Evolutionary conservation across 2,797 vertebrate genomes (phyloP).

Genomic region (Myoxocephalus aenaeus): DNA sequence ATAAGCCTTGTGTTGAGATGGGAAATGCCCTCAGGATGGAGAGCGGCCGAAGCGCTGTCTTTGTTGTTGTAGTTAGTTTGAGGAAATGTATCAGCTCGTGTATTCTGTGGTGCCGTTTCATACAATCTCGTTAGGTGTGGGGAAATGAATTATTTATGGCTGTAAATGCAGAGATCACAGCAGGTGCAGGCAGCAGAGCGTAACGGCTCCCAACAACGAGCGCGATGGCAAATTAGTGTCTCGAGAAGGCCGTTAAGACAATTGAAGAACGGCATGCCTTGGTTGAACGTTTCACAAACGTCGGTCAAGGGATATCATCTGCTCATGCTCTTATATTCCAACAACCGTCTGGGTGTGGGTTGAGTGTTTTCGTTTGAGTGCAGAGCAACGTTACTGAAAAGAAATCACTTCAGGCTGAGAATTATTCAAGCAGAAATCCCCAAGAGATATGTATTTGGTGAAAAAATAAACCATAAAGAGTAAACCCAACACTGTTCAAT

Average conservation of each 20-base stretch:
- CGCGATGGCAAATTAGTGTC: not conserved
- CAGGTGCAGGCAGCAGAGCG: not conserved
- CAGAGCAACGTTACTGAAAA: not conserved
- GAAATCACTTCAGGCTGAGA: not conserved
- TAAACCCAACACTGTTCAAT: not conserved
- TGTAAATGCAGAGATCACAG: not conserved
- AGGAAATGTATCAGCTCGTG: slow-evolving; percentile 13
- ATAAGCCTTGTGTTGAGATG: slow-evolving; percentile 65
- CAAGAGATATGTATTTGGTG: not conserved
- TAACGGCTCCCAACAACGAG: not conserved
- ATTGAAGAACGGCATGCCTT: not conserved
- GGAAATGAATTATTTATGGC: not conserved
- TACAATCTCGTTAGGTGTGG: slow-evolving; percentile 4
- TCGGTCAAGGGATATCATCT: not conserved
- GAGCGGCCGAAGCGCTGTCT: not conserved
- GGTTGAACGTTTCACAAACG: not conserved
- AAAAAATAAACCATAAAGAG: not conserved
- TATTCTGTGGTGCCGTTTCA: slow-evolving; percentile 4
- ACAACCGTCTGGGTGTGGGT: not conserved
- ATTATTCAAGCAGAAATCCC: slow-evolving; percentile 9
- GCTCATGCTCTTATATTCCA: not conserved
- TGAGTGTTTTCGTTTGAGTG: not conserved
- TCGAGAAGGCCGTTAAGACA: not conserved
- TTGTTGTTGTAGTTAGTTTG: slow-evolving; percentile 25
- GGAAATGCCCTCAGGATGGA: slow-evolving; percentile 64